Evolutionary conservation across 64 coral and sea anemone species (phyloP).

Genomic region (Dendronephthya gigantea): DNA sequence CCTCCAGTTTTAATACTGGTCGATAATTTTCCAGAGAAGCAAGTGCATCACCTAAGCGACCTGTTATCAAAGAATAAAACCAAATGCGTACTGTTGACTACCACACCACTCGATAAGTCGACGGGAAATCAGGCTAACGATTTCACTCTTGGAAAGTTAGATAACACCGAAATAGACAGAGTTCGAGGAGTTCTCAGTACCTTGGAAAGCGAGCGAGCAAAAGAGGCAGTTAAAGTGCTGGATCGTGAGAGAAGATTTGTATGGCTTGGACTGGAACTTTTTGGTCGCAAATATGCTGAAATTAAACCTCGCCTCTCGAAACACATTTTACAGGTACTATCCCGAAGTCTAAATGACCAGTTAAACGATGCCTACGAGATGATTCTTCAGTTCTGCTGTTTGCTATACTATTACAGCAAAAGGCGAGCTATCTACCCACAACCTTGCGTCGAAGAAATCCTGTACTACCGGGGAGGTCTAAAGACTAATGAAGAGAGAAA

Average conservation of each 20-base stretch:
- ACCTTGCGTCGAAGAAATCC: slow-evolving; percentile 25
- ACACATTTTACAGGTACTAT: slow-evolving; percentile 18
- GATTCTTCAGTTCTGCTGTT: slow-evolving; percentile 33
- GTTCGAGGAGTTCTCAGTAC: slow-evolving; percentile 34
- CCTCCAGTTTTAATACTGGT: slow-evolving; percentile 25
- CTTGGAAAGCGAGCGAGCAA: not conserved
- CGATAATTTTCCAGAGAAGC: slow-evolving; percentile 31
- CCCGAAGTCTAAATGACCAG: not conserved
- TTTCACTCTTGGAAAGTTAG: slow-evolving; percentile 20
- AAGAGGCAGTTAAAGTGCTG: slow-evolving; percentile 26
- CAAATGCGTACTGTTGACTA: slow-evolving; percentile 39
- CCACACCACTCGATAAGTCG: slow-evolving; percentile 20
- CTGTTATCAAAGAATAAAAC: not conserved
- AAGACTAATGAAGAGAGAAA: not conserved
- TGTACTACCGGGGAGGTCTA: not conserved
- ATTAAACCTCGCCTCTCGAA: slow-evolving; percentile 36
- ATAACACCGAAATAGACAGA: not conserved
- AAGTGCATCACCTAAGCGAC: not conserved
- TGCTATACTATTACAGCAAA: slow-evolving; percentile 36
- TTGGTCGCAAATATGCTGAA: slow-evolving; percentile 41
- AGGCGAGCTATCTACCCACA: slow-evolving; percentile 30
- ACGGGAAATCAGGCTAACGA: not conserved
- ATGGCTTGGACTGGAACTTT: slow-evolving; percentile 58
- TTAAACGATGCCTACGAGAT: not conserved
- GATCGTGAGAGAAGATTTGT: slow-evolving; percentile 48